Percentiles rank a stretch among this genome's conserved stretches.
Conservation (phyloP, 2,888 invertebrate genomes). For the Drosophila trichaetosa region DNA sequence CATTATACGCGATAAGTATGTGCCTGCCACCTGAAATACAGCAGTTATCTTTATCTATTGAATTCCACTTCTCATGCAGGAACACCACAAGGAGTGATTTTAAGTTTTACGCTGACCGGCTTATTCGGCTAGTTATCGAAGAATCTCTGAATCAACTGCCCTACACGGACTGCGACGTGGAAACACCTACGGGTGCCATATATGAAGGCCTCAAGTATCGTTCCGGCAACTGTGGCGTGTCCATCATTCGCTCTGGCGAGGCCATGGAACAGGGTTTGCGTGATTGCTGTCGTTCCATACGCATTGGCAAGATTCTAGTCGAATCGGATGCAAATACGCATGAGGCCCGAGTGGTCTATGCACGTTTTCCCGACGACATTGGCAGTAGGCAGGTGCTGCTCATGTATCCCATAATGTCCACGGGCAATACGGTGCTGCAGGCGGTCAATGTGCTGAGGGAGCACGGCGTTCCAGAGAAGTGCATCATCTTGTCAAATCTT, state of each 20-base stretch:
- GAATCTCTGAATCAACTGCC: slow-evolving; percentile 98
- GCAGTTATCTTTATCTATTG: background rate
- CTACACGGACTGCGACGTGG: slow-evolving; percentile 94
- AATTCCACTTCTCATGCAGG: slow-evolving; percentile 85
- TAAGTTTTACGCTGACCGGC: slow-evolving; percentile 98
- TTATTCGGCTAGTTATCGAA: slow-evolving; percentile 98
- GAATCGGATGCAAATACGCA: slow-evolving; percentile 98
- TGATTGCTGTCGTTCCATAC: slow-evolving; percentile 98
- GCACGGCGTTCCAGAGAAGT: slow-evolving; percentile 96
- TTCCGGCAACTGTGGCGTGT: slow-evolving; percentile 99
- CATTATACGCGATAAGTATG: slow-evolving; percentile 94
- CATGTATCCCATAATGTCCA: slow-evolving; percentile 99
- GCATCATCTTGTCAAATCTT: slow-evolving; percentile 98
- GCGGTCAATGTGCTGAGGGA: slow-evolving; percentile 97
- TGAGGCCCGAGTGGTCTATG: slow-evolving; percentile 98
- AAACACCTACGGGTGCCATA: slow-evolving; percentile 94
- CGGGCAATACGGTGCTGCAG: slow-evolving; percentile 97
- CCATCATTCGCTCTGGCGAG: slow-evolving; percentile 96
- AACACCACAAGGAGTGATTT: slow-evolving; percentile 97
- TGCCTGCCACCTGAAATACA: slow-evolving; percentile 16
- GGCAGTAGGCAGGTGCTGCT: slow-evolving; percentile 94
- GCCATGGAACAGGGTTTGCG: slow-evolving; percentile 98
- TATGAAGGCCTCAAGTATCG: slow-evolving; percentile 98
- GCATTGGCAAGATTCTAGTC: slow-evolving; percentile 99
- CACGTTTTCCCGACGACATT: slow-evolving; percentile 98